Evolutionary conservation across 2,888 invertebrate genomes (phyloP), one percentile per base, ranked within the genome.

Genomic region (Hofmannophila pseudospretella): DNA sequence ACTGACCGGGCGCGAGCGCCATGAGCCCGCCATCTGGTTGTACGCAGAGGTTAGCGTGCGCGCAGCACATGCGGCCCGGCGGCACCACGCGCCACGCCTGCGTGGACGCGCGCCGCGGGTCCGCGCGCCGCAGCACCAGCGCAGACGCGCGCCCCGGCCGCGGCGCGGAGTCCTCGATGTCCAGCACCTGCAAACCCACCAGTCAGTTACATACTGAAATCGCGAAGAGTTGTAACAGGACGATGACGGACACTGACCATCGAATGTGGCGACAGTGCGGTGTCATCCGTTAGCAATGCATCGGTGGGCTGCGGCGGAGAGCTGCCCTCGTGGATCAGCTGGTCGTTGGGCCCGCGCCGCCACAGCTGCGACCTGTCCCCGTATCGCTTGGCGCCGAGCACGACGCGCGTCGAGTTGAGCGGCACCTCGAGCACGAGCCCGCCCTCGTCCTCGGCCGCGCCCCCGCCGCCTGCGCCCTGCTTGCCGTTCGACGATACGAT

Each of bases 321-420:
- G 50, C 92, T 93, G 41, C 98, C 98, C 79, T 98, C 98, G 71
- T 99, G 98, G 58, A 98, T 94, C 40, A 99, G 84, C 75, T 96
- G 94, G 0, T 96, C 96, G 54, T 91, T 91, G 2, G 93, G 90
- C 14, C 96, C 97, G 90, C 97, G 95, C 20, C 97, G 89, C 99
- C 99, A 99, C 32, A 99, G 79, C 74, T 99, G 99, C 0, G 94
- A 92, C 43, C 96, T 81, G 36, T 88, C 87, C 1, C 87, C 87
- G 42, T 79, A 77, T 47, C 85, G 90, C 64, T 96, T 95, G 41
- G 91, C 87, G 22, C 91, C 90, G 37, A 96, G 81, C 14, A 94
- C 82, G 1, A 96, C 94, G 42, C 89, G 88, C 25, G 89, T 89
- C 8, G 88, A 89, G 3, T 87, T 88, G 45, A 89, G 80, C 0